Evolutionary conservation across 2,888 invertebrate genomes (phyloP), one percentile per base, ranked within the genome.

Genomic region (Toxonevra muliebris): DNA sequence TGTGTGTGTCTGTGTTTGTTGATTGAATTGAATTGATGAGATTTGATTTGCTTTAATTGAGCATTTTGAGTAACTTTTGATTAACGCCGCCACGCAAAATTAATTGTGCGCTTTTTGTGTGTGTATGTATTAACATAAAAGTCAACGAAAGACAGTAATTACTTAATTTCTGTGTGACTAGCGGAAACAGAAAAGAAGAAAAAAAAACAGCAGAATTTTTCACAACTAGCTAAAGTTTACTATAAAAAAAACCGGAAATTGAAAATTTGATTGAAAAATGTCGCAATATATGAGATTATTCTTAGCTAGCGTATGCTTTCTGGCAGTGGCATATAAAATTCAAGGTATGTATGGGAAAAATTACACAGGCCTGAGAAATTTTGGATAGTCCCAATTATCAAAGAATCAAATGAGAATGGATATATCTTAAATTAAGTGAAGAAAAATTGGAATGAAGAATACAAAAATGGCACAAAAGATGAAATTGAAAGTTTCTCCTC

Each of bases 281-380:
- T 74, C 74, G 54, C 69, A 74, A 60, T 71, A 73, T 43, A 69
- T 78, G 61, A 79, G 76, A 71, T 58, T 75, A 59, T 65, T 80
- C 48, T 71, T 80, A 50, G 73, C 73, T 43, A 76, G 74, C 15
- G 69, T 79, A 20, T 77, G 74, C 60, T 69, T 81, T 15, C 63
- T 81, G 67, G 76, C 76, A 42, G 71, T 75, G 66, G 75, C 73
- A 65, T 76, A 75, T 71, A 74, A 73, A 20, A 76, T 77, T 48
- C 71, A 74, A 75, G 80, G 80, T 80, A 30, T 13, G 65, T 65
- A 59, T 53, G 9, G 11, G 12, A 30, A 30, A 30, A 30, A 30
- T 30, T 30, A 30, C 30, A 30, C 7, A 30, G 30, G 7, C 30
- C 30, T 30, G 30, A 7, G 30, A 30, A 30, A 30, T 30, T 30